A percentile compares a stretch with the other conserved stretches of the same genome.
phyloP scores from a whole-genome alignment of 2,888 invertebrate genomes.

The Encarsia formosa region DNA sequence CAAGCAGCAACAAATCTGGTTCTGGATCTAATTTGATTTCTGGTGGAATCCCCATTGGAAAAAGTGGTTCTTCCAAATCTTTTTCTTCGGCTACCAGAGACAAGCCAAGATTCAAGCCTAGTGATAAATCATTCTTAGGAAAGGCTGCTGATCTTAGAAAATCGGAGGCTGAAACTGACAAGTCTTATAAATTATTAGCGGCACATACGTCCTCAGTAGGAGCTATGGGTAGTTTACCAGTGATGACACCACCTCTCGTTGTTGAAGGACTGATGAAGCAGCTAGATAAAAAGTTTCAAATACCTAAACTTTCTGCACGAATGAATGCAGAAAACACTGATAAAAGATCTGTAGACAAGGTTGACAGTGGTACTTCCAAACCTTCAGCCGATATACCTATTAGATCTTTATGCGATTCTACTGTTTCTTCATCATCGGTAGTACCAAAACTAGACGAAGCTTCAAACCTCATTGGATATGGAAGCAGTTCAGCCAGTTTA shows the following conservation, averaged over 20 bases:
- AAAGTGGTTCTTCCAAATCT: conserved; percentile 32
- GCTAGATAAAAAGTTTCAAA: conserved; percentile 79
- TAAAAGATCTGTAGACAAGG: conserved; percentile 34
- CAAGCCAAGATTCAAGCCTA: conserved; percentile 58
- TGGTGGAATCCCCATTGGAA: conserved; percentile 30
- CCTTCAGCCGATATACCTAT: conserved; percentile 11
- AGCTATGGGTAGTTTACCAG: conserved; percentile 42
- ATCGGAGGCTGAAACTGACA: conserved; percentile 62
- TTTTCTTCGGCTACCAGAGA: conserved; percentile 52
- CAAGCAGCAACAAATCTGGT: conserved; percentile 36
- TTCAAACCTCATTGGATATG: background rate
- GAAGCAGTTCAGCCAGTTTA: conserved; percentile 22
- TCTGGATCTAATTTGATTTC: conserved; percentile 40
- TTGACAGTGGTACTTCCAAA: conserved; percentile 20
- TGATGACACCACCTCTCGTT: conserved; percentile 62
- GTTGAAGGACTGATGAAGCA: conserved; percentile 76
- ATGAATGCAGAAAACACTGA: conserved; percentile 41
- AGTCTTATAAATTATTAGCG: conserved; percentile 58
- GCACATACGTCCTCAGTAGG: conserved; percentile 46
- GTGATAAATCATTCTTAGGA: conserved; percentile 62
- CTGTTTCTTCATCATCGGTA: conserved; percentile 29
- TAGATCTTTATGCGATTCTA: conserved; percentile 27
- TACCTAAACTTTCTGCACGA: conserved; percentile 72
- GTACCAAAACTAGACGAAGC: conserved; percentile 10
- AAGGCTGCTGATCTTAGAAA: conserved; percentile 59